These are phyloP conservation scores for Phalacrocorax pelagicus DNA, from an alignment of 2,113 vertebrate genomes.

Conservation along the genomic window DNA sequence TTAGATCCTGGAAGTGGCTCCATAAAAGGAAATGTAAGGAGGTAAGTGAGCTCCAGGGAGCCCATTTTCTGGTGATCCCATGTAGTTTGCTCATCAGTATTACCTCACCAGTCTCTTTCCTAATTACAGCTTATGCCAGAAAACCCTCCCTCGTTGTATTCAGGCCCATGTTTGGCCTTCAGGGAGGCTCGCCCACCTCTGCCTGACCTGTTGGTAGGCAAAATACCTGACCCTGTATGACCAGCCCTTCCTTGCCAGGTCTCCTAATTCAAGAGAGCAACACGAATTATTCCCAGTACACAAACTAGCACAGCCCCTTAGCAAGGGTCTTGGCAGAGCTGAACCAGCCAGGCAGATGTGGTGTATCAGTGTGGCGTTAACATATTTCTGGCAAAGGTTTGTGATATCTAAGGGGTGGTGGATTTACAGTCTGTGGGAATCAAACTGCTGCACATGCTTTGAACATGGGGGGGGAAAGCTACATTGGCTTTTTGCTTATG, in stretches of 20 bases:
- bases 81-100: background rate
- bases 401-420: background rate
- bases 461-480: background rate
- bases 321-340: background rate
- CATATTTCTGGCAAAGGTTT: background rate
- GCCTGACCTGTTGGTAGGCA: background rate
- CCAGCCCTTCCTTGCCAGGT: background rate
- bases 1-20: background rate
- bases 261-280: background rate
- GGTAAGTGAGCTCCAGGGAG: background rate
- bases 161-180: accelerated
- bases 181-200: accelerated
- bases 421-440: background rate
- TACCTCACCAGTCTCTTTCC: background rate
- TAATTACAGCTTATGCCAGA: background rate
- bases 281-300: background rate
- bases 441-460: background rate
- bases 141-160: background rate
- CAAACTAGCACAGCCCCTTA: background rate
- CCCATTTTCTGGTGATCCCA: background rate
- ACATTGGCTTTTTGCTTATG: background rate
- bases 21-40: background rate
- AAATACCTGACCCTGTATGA: background rate
- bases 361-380: background rate
- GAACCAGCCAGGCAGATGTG: background rate